Evolutionary conservation across 2,797 vertebrate species (phyloP).

Genomic region (Nyctibius grandis): DNA sequence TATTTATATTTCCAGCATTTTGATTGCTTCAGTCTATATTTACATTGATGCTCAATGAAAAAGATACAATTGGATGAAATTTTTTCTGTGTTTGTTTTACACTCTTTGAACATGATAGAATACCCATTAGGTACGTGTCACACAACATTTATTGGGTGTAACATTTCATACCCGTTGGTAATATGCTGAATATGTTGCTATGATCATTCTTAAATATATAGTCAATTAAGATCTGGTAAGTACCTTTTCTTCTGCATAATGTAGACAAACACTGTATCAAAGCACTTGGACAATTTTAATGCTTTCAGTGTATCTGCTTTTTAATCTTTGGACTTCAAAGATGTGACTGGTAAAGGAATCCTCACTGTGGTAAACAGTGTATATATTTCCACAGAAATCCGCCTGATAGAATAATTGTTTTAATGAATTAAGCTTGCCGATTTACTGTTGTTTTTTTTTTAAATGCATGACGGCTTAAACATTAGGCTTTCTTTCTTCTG

Average conservation of each 20-base stretch:
- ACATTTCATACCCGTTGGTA: slow-evolving; percentile 61
- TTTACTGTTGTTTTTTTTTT: background rate
- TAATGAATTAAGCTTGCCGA: slow-evolving; percentile 63
- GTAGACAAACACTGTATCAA: slow-evolving; percentile 50
- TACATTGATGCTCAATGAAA: slow-evolving; percentile 66
- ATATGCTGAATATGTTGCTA: slow-evolving; percentile 56
- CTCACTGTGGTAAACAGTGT: slow-evolving; percentile 49
- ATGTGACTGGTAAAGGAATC: slow-evolving; percentile 56
- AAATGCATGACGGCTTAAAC: slow-evolving; percentile 36
- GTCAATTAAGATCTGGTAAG: slow-evolving; percentile 59
- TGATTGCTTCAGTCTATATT: slow-evolving; percentile 76
- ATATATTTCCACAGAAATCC: slow-evolving; percentile 68
- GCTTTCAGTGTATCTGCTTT: slow-evolving; percentile 48
- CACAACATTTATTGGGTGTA: slow-evolving; percentile 70
- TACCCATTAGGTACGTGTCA: slow-evolving; percentile 64
- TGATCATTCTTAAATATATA: slow-evolving; percentile 65
- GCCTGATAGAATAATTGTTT: slow-evolving; percentile 63
- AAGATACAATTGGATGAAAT: slow-evolving; percentile 65
- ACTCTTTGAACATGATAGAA: slow-evolving; percentile 68
- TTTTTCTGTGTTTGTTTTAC: slow-evolving; percentile 70
- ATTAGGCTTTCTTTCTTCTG: slow-evolving; percentile 36
- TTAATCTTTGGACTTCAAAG: slow-evolving; percentile 54
- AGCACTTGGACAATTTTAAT: slow-evolving; percentile 56
- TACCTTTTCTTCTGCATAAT: slow-evolving; percentile 53
- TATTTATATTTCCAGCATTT: slow-evolving; percentile 78